phyloP scores from a whole-genome alignment of 2,888 invertebrate species.

The Agonopterix subpropinquella region DNA sequence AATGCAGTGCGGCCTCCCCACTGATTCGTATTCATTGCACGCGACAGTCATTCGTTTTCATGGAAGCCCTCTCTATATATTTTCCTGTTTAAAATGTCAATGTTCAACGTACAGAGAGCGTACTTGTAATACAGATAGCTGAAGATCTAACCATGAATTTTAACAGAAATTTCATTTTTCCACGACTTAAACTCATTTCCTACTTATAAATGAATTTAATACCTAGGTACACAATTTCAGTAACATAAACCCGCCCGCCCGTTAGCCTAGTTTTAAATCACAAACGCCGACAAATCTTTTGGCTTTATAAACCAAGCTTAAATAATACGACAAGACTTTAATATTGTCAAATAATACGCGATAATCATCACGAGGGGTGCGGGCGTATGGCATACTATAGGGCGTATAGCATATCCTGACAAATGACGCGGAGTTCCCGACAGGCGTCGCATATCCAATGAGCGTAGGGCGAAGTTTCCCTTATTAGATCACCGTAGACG shows the following conservation, averaged over 20 bases:
- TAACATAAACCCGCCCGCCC: too few relatives aligned
- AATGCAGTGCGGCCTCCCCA: slow-evolving; percentile 21
- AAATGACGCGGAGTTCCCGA: slow-evolving; percentile 49
- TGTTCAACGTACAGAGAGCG: slow-evolving; percentile 11
- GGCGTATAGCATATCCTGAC: slow-evolving; percentile 28
- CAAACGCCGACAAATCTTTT: too few relatives aligned
- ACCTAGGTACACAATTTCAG: too few relatives aligned
- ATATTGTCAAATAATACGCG: slow-evolving; percentile 14
- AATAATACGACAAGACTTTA: not conserved
- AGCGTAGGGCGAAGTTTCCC: slow-evolving; percentile 61
- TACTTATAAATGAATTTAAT: too few relatives aligned
- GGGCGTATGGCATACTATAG: not conserved
- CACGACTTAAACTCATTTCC: too few relatives aligned
- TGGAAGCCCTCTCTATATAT: slow-evolving; percentile 23
- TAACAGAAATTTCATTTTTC: too few relatives aligned
- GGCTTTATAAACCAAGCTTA: too few relatives aligned
- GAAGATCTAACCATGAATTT: not conserved
- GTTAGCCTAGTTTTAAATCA: too few relatives aligned
- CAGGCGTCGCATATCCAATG: slow-evolving; percentile 66
- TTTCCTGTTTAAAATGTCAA: slow-evolving; percentile 32
- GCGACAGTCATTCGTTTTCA: slow-evolving; percentile 35
- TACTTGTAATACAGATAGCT: slow-evolving; percentile 1
- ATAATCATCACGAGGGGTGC: slow-evolving; percentile 15
- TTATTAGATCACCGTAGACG: slow-evolving; percentile 66
- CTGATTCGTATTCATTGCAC: slow-evolving; percentile 38